Conservation (phyloP, 2,113 vertebrate species). For the Ramphastos sulfuratus region DNA sequence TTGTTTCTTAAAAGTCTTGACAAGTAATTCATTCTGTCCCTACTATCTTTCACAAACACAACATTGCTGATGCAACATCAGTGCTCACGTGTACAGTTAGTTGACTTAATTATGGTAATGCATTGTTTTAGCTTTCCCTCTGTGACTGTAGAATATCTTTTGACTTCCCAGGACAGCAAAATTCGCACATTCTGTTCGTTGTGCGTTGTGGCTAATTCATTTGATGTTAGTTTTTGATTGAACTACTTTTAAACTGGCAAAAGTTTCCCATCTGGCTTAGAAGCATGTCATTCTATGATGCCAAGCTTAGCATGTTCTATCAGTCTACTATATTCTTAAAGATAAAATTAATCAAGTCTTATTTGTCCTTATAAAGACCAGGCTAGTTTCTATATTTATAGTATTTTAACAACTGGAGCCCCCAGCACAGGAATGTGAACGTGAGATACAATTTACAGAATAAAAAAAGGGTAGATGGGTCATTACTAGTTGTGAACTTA, state of each 20-base stretch:
- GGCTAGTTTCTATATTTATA: background rate
- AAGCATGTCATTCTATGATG: background rate
- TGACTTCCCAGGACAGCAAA: background rate
- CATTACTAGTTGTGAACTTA: background rate
- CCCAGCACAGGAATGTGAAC: no score
- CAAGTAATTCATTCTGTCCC: background rate
- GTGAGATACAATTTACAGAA: background rate
- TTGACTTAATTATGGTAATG: background rate
- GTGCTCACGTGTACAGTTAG: background rate
- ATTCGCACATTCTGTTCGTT: background rate
- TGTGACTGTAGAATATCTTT: background rate
- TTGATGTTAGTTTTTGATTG: background rate
- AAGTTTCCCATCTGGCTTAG: background rate
- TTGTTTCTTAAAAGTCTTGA: background rate
- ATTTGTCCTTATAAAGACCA: background rate
- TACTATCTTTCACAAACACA: background rate
- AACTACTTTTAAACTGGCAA: background rate
- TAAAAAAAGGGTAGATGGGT: background rate
- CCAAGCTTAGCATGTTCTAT: background rate
- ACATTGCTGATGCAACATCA: background rate
- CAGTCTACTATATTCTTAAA: background rate
- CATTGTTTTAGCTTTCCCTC: background rate
- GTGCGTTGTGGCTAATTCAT: background rate
- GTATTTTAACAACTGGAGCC: background rate
- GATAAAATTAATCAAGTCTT: background rate